Evolutionary conservation across 2,888 invertebrate species (phyloP).

Genomic region (Stenurella melanura): DNA sequence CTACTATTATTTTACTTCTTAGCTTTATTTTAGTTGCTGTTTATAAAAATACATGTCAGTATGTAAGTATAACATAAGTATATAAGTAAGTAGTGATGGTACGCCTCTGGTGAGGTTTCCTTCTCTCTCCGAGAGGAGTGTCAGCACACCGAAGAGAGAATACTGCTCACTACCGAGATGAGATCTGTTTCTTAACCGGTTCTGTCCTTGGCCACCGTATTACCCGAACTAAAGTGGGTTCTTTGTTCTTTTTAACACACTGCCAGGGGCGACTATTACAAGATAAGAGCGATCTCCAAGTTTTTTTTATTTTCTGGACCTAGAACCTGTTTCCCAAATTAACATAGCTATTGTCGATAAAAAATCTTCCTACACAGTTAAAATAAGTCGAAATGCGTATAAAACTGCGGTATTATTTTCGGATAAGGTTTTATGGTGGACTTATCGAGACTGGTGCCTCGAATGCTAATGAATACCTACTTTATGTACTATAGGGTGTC

Average conservation of each 20-base stretch:
- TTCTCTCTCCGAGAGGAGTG: conserved; percentile 15
- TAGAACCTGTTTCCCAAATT: conserved; percentile 31
- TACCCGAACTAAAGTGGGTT: conserved; percentile 46
- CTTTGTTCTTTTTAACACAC: conserved; percentile 47
- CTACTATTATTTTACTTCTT: too few relatives aligned
- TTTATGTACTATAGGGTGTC: too few relatives aligned
- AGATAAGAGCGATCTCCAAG: conserved; percentile 23
- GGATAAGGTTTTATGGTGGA: conserved; percentile 1
- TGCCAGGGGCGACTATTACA: conserved; percentile 38
- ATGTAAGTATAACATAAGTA: too few relatives aligned
- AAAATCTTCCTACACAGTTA: conserved; percentile 16
- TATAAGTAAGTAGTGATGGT: neutral
- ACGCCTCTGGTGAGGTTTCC: conserved; percentile 27
- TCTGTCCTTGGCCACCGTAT: conserved; percentile 49
- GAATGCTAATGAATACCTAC: neutral
- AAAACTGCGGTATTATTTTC: conserved; percentile 10
- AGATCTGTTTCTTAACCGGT: conserved; percentile 43
- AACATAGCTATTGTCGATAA: conserved; percentile 30
- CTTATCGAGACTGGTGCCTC: neutral
- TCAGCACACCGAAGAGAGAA: conserved; percentile 8
- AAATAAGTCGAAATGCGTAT: conserved; percentile 10
- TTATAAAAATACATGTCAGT: too few relatives aligned
- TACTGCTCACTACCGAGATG: conserved; percentile 6
- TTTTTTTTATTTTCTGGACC: conserved; percentile 8
- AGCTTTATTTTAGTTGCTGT: too few relatives aligned